Percentiles rank a stretch among this genome's conserved stretches.
phyloP scores from a whole-genome alignment of 2,888 invertebrate genomes.

The Hemithea aestivaria region DNA sequence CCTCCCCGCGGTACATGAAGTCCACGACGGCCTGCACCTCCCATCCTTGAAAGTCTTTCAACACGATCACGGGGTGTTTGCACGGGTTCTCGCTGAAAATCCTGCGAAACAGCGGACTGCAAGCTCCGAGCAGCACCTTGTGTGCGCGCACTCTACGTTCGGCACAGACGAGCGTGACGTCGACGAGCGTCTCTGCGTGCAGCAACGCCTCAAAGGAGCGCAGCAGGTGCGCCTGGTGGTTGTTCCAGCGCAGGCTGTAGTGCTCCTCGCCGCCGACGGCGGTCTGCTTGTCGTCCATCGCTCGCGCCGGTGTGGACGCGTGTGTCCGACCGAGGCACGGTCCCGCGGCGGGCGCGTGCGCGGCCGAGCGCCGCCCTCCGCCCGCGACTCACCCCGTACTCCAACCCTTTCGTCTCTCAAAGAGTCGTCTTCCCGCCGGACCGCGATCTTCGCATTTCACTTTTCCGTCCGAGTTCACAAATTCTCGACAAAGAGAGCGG shows the following conservation, averaged over 20 bases:
- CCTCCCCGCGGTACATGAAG: slow-evolving; percentile 96
- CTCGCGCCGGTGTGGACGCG: slow-evolving; percentile 59
- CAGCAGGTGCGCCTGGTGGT: slow-evolving; percentile 93
- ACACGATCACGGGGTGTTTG: slow-evolving; percentile 94
- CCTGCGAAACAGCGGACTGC: slow-evolving; percentile 92
- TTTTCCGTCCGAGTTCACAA: slow-evolving; percentile 33
- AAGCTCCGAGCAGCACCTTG: slow-evolving; percentile 93
- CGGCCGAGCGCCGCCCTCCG: slow-evolving; percentile 66
- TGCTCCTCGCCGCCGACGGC: slow-evolving; percentile 82
- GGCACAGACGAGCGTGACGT: slow-evolving; percentile 93
- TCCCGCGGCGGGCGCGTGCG: slow-evolving; percentile 58
- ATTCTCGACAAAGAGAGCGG: slow-evolving; percentile 9
- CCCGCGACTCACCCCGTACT: slow-evolving; percentile 60
- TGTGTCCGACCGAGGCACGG: slow-evolving; percentile 46
- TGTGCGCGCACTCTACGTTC: slow-evolving; percentile 92
- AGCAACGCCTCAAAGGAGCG: slow-evolving; percentile 93
- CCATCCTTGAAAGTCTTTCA: slow-evolving; percentile 93
- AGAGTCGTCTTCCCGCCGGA: slow-evolving; percentile 58
- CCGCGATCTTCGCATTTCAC: slow-evolving; percentile 57
- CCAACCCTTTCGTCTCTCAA: slow-evolving; percentile 70
- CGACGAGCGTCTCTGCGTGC: slow-evolving; percentile 91
- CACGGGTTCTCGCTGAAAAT: slow-evolving; percentile 95
- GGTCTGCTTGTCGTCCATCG: slow-evolving; percentile 72
- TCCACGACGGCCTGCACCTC: slow-evolving; percentile 94
- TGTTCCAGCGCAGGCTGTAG: slow-evolving; percentile 96